Evolutionary conservation across 2,888 invertebrate species (phyloP).

Genomic region (Temnothorax ravouxi): DNA sequence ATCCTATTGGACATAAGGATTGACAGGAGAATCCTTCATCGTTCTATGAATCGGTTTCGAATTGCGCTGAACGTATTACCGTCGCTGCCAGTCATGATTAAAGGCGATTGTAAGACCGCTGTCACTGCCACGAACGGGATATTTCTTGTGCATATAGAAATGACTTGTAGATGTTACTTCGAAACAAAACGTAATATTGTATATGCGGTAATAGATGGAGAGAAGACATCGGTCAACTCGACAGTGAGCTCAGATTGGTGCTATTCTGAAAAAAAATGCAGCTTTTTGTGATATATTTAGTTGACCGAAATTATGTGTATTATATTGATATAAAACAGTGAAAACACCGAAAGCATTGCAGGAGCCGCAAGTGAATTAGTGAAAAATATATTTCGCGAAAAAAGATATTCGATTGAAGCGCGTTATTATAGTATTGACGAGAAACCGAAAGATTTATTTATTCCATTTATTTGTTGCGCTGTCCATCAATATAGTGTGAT

Average conservation of each 20-base stretch:
- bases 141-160: conserved; percentile 19
- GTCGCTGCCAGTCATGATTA: conserved; percentile 18
- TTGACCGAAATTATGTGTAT: background rate
- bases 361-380: background rate
- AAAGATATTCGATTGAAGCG: background rate
- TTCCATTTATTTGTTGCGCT: conserved; percentile 9
- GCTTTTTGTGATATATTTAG: conserved; percentile 9
- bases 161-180: conserved; percentile 13
- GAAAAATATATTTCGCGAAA: background rate
- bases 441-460: background rate
- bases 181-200: background rate
- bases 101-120: conserved; percentile 28
- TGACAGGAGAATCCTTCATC: background rate
- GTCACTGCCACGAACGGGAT: conserved; percentile 39
- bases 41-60: conserved; percentile 10
- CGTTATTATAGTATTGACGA: background rate
- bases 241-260: conserved; percentile 36
- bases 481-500: conserved; percentile 11
- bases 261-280: conserved; percentile 5
- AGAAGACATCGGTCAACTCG: background rate
- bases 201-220: background rate
- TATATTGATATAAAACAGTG: background rate
- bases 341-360: background rate
- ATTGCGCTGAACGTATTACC: conserved; percentile 10
- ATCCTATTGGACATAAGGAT: no score